A percentile compares a stretch with the other conserved stretches of the same genome.
Conservation (phyloP, 2,797 vertebrate species). For the Coluber constrictor region DNA sequence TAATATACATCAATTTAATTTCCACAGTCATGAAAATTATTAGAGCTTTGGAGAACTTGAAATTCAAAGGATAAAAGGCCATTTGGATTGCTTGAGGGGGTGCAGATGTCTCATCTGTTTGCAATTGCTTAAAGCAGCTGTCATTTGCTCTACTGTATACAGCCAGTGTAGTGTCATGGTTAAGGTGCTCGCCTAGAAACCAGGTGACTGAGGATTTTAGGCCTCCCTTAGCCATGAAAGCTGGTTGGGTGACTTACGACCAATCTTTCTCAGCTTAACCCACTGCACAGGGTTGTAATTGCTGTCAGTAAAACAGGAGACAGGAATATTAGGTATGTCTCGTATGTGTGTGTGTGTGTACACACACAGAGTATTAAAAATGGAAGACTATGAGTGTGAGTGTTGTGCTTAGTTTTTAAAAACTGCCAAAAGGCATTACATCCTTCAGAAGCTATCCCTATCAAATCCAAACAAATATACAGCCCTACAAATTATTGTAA, state of each 20-base stretch:
- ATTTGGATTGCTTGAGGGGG: background rate
- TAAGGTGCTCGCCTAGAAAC: background rate
- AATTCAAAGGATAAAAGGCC: background rate
- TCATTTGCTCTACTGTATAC: background rate
- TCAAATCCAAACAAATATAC: background rate
- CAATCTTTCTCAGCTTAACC: background rate
- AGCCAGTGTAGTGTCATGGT: background rate
- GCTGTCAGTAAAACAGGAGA: background rate
- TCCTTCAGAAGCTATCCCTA: background rate
- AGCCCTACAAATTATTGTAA: background rate
- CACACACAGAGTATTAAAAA: background rate
- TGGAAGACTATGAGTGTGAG: background rate
- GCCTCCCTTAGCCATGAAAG: background rate
- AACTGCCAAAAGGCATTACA: background rate
- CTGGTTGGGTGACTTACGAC: background rate
- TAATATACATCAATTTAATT: background rate
- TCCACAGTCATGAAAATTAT: background rate
- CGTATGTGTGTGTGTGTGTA: background rate
- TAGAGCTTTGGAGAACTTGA: background rate
- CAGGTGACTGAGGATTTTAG: background rate
- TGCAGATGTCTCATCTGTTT: background rate
- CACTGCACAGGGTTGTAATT: background rate
- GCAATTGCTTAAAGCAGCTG: background rate
- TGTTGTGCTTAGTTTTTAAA: background rate
- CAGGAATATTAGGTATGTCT: background rate